Evolutionary conservation across 2,113 vertebrate species (phyloP).

Genomic region (Amphilophus citrinellus): DNA sequence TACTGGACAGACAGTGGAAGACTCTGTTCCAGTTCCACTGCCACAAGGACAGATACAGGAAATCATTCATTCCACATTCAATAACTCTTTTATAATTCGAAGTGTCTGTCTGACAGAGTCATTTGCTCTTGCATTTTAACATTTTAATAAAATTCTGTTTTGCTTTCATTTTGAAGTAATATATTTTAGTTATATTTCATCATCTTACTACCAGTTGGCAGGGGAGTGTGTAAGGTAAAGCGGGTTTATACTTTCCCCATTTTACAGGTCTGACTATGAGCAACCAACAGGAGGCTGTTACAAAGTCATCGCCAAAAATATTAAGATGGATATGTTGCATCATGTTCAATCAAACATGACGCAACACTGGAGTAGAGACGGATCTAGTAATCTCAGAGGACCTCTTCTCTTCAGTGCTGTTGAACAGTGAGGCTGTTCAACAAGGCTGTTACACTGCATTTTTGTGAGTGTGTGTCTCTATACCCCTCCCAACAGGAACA

Average conservation of each 20-base stretch:
- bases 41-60: not conserved
- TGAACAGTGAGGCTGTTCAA: not conserved
- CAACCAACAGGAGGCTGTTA: not conserved
- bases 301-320: not conserved
- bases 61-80: not conserved
- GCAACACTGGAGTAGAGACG: slow-evolving; percentile 10
- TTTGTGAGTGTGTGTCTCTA: not conserved
- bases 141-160: not conserved
- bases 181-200: not conserved
- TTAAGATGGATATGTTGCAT: not conserved
- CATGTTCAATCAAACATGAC: slow-evolving; percentile 9
- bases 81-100: not conserved
- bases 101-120: not conserved
- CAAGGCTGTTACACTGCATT: not conserved
- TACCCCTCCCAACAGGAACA: not conserved
- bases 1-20: too few species aligned
- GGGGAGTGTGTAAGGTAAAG: not conserved
- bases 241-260: not conserved
- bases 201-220: not conserved
- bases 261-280: not conserved
- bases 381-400: slow-evolving; percentile 5
- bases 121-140: not conserved
- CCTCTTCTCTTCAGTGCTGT: not conserved
- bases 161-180: not conserved
- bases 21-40: not conserved